Evolutionary conservation across 2,888 invertebrate genomes (phyloP).

Genomic region (Drosophila kokeensis): DNA sequence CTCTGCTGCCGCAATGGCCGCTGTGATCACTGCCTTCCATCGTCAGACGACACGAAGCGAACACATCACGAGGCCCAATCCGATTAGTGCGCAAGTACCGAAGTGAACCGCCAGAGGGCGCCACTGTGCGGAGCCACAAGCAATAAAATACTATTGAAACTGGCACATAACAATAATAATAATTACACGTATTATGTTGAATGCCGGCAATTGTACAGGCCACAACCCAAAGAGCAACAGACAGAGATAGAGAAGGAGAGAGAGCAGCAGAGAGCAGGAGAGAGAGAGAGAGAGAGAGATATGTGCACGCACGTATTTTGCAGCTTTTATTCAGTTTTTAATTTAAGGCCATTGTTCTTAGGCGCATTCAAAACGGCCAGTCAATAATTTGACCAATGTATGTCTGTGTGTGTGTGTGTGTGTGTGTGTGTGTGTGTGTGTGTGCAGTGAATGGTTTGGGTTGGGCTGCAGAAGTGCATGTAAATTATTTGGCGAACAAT

Average conservation of each 20-base stretch:
- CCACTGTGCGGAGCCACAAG: conserved; percentile 35
- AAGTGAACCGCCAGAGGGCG: conserved; percentile 16
- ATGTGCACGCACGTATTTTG: conserved; percentile 45
- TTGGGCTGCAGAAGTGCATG: conserved; percentile 39
- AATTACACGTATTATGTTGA: conserved; percentile 77
- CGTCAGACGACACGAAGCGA: background rate
- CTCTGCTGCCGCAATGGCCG: background rate
- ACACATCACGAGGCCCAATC: background rate
- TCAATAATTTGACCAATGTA: conserved; percentile 43
- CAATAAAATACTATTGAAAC: conserved; percentile 37
- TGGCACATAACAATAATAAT: conserved; percentile 74
- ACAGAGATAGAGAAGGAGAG: background rate
- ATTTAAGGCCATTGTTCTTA: conserved; percentile 78
- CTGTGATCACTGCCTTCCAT: background rate
- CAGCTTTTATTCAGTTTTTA: conserved; percentile 74
- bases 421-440: background rate
- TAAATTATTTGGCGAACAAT: conserved; percentile 68
- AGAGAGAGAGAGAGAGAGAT: conserved; percentile 20
- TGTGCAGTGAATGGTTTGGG: background rate
- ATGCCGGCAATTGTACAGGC: conserved; percentile 52
- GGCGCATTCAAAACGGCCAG: conserved; percentile 45
- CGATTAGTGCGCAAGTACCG: background rate
- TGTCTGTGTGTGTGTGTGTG: background rate
- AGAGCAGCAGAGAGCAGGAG: background rate
- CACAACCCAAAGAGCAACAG: conserved; percentile 3